Evolutionary conservation across 2,113 vertebrate genomes (phyloP), one percentile per base, ranked within the genome.

Genomic region (Callionymus lyra): DNA sequence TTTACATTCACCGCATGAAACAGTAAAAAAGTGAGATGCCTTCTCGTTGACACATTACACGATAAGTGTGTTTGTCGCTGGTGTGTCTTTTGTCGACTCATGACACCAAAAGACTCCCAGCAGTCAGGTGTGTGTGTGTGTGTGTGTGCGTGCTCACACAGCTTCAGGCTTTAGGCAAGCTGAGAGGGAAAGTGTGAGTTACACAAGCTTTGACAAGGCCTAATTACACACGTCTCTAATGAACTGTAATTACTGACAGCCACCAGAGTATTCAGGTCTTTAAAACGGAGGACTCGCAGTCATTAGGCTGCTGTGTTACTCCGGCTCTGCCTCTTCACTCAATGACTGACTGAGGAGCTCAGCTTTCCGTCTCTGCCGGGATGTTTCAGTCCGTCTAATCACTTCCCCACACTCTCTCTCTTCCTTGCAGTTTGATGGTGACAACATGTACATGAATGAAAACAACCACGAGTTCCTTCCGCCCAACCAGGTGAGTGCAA

Each of bases 361-460:
- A 45, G 44, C 61, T 63, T 45, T 52, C 50, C 16, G 31, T 46
- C 55, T 17, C 43, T 45, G 37, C 46, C 57, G 51, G 47, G 43
- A 44, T 41, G 34, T 48, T 12, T 58, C 27, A 12, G 17, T 40
- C 34, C 37, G 55, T 32, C 50, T 61, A 31, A 58, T 44, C 37
- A 42, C 51, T 65, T 55, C 50, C 54, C 67, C 36, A 41, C 56
- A 31, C 46, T 11, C 48, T 64, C 41, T 65, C 36, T 53, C 57
- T 17, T 32, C 56, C 47, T 85, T 82, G 41, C 78, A 98, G 95
- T 97, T 97, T 93, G 95, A 97, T 89, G 95, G 91, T 86, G 95
- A 98, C 76, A 97, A 93, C 88, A 93, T 93, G 92, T 98, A 95
- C 83, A 87, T 97, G 93, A 97, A 90, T 56, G 94, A 98, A 78